phyloP scores from a whole-genome alignment of 2,113 vertebrate genomes.

The Gasterosteus nipponicus region DNA sequence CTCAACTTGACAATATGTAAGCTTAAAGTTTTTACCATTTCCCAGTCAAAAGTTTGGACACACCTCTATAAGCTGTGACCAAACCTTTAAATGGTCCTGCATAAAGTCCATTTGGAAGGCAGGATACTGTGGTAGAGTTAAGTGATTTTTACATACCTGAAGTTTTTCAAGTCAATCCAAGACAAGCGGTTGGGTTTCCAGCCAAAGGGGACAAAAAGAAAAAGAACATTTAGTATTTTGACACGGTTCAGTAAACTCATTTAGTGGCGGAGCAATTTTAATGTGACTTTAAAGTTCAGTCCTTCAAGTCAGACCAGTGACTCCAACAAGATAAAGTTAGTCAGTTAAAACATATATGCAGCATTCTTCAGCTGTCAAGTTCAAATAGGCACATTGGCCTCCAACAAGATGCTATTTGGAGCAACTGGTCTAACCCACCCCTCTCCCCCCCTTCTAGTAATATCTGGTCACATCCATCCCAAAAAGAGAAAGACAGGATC shows the following conservation, averaged over 20 bases:
- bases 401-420: conserved; percentile 39
- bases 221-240: conserved; percentile 52
- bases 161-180: conserved; percentile 33
- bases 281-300: conserved; percentile 27
- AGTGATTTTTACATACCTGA: conserved; percentile 73
- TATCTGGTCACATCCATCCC: conserved; percentile 43
- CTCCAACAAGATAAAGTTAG: conserved; percentile 12
- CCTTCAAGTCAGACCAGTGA: conserved; percentile 13
- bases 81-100: too few relatives aligned
- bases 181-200: conserved; percentile 46
- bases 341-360: conserved; percentile 46
- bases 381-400: conserved; percentile 33
- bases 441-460: conserved; percentile 24
- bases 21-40: conserved; percentile 37
- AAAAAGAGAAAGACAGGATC: conserved; percentile 34
- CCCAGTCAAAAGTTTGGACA: too few relatives aligned
- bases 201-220: conserved; percentile 7
- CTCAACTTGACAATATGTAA: conserved; percentile 9
- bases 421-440: conserved; percentile 27
- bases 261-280: conserved; percentile 40
- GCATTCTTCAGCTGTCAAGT: conserved; percentile 50
- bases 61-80: too few relatives aligned
- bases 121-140: not conserved
- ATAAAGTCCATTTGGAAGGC: conserved; percentile 7
- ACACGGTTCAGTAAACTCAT: conserved; percentile 19